These are phyloP conservation scores for Xestoiulus laeticollis DNA, from an alignment of 2,888 invertebrate genomes.

Conservation along the genomic window DNA sequence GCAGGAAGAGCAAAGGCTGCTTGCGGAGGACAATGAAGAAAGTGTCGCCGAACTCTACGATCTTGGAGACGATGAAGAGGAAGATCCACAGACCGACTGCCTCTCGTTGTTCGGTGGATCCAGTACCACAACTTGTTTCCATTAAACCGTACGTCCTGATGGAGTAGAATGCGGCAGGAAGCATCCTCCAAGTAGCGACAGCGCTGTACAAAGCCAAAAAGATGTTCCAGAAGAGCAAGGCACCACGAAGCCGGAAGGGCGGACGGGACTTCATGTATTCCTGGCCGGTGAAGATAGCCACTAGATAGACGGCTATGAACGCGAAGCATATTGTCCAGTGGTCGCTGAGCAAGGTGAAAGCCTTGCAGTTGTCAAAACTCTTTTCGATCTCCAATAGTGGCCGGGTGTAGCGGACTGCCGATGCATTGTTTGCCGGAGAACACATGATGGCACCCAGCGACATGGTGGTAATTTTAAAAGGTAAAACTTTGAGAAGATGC, in stretches of 20 bases:
- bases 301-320: constrained; percentile 2
- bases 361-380: background rate
- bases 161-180: background rate
- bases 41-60: constrained; percentile 95
- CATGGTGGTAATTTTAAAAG: too few species aligned
- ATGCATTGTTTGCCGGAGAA: background rate
- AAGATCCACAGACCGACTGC: constrained; percentile 98
- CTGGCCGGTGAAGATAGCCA: background rate
- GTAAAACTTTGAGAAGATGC: too few species aligned
- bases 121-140: background rate
- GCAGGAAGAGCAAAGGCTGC: constrained; percentile 70
- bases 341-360: background rate
- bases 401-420: background rate
- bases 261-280: background rate
- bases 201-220: background rate
- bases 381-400: constrained; percentile 6
- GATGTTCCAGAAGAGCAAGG: background rate
- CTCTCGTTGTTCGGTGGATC: constrained; percentile 75
- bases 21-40: constrained; percentile 88
- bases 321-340: background rate
- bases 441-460: too few species aligned
- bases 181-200: background rate
- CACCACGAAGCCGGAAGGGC: background rate
- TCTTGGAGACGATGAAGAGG: constrained; percentile 95
- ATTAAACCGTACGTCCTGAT: background rate